A percentile compares a stretch with the other conserved stretches of the same genome.
Conservation (phyloP, 2,113 vertebrate species). For the Gasterosteus aculeatus region DNA sequence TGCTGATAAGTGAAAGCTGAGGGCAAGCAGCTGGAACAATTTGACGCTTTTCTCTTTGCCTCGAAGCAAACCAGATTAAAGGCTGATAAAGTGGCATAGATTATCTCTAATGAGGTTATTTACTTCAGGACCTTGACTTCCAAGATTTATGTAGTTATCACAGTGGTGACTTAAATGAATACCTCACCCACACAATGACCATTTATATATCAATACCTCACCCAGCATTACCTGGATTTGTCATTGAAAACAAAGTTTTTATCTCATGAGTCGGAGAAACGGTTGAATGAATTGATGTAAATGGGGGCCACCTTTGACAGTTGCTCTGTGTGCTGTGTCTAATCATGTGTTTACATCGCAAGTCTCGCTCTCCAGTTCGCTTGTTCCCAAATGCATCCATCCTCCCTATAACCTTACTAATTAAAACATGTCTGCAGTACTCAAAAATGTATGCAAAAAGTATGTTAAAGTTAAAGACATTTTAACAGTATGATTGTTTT, state of each 20-base stretch:
- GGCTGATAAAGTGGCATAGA: constrained; percentile 8
- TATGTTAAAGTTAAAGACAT: no score
- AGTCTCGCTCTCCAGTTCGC: neutral
- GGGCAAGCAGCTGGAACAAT: constrained; percentile 3
- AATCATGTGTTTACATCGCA: neutral
- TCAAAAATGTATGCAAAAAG: no score
- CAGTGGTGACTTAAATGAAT: constrained; percentile 1
- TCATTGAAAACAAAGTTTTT: neutral
- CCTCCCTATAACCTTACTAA: neutral
- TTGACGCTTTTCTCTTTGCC: constrained; percentile 1
- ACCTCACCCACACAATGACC: neutral
- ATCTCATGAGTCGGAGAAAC: no score
- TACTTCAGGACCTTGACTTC: neutral
- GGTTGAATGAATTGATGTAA: neutral
- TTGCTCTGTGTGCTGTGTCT: neutral
- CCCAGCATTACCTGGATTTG: neutral
- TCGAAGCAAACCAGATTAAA: constrained; percentile 13
- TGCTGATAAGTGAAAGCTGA: constrained; percentile 33
- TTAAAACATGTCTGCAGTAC: neutral
- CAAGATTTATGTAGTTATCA: neutral
- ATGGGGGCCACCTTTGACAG: neutral
- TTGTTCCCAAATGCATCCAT: neutral
- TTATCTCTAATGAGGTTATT: constrained; percentile 28
- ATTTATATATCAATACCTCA: neutral
- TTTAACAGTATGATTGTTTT: no score